Base-by-base conservation (phyloP, 2,888 invertebrate genomes). In the Meiosimyza platycephala region DNA sequence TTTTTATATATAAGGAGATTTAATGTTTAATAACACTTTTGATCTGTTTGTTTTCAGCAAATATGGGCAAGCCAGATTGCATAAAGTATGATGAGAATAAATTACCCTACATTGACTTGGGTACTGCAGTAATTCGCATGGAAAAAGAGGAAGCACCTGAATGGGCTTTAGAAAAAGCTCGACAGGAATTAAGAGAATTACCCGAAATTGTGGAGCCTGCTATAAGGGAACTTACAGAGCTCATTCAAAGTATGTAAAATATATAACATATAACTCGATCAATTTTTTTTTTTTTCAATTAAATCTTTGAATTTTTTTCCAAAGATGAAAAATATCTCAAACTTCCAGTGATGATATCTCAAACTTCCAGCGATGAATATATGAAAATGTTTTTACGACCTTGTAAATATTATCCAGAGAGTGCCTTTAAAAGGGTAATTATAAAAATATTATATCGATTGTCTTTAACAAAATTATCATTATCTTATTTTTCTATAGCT, bases 351-450 rank as follows among this genome's bases (percentile, higher is more conserved):
- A 91, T n/a, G n/a, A 55, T 85, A 89, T 51, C 86, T 94, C 1
- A 84, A 88, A 50, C 86, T 93, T 68, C 94, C 94, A 0, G 93
- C 67, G 94, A 94, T 80, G 90, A 91, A 3, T 95, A 91, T 81
- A 89, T 95, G 62, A 86, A 91, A 74, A 92, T 93, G 86, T 97
- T 95, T 83, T 88, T 97, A 62, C 90, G 97, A 73, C 96, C 96
- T 0, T 93, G 94, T 82, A 95, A 96, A 87, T 97, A 93, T 87
- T 94, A 96, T 83, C 91, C 95, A 0, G 93, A 94, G 67, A 92
- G 94, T 79, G 93, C 96, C 4, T 92, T 93, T 76, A 91, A 91
- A 85, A 88, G 93, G 86, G 93, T 95, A 88, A 51, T 7, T 40
- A 9, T 40, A 40, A 40, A 40, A 40, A 40, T 40, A 40, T 7